Evolutionary conservation across 2,113 vertebrate species (phyloP).

Genomic region (Furnarius figulus): DNA sequence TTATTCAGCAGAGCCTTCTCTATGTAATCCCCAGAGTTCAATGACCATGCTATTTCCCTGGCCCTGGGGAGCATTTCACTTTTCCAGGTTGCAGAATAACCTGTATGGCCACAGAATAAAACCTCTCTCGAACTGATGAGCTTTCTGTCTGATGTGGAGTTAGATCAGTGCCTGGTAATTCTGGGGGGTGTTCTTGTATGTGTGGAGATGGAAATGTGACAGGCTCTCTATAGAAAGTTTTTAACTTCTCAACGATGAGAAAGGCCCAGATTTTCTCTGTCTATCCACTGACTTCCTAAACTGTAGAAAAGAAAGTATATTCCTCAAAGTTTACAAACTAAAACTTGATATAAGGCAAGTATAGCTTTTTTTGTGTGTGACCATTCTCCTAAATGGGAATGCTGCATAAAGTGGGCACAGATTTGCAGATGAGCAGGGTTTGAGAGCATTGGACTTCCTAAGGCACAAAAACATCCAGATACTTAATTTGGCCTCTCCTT

Average conservation of each 20-base stretch:
- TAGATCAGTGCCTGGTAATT: not conserved
- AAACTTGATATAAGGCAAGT: not conserved
- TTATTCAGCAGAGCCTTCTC: not conserved
- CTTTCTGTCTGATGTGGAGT: not conserved
- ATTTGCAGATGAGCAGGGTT: not conserved
- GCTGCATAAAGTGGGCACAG: not conserved
- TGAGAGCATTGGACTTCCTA: not conserved
- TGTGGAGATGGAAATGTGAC: not conserved
- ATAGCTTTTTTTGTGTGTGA: not conserved
- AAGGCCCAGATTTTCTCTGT: not conserved
- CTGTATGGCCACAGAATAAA: not conserved
- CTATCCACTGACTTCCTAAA: not conserved
- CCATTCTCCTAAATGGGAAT: not conserved
- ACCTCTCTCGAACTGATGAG: not conserved
- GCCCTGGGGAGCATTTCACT: not conserved
- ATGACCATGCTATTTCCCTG: not conserved
- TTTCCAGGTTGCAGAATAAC: not conserved
- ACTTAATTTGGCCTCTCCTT: not conserved
- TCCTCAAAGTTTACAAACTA: not conserved
- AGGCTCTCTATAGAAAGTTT: not conserved
- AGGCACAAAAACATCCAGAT: not conserved
- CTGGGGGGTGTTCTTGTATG: not conserved
- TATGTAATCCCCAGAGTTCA: not conserved
- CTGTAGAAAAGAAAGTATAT: not conserved
- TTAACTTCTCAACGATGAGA: not conserved